Percentiles rank a stretch among this genome's conserved stretches.
Conservation (phyloP, 2,113 vertebrate genomes). For the Irena cyanogastra region DNA sequence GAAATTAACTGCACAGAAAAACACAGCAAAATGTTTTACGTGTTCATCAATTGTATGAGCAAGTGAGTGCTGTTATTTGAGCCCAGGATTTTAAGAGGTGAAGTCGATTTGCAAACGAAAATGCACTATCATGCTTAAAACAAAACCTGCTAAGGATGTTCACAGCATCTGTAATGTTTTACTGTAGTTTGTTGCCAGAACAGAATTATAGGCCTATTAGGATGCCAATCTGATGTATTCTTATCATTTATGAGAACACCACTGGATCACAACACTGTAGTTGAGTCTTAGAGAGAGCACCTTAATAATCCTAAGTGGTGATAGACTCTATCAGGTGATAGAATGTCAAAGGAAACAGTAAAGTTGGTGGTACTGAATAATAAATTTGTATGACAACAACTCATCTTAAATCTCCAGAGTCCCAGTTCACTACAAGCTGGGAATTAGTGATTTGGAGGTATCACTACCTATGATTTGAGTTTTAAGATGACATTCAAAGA, state of each 20-base stretch:
- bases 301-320: background rate
- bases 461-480: background rate
- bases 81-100: background rate
- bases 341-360: background rate
- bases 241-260: background rate
- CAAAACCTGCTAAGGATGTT: background rate
- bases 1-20: background rate
- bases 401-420: background rate
- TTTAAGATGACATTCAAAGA: background rate
- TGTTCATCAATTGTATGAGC: background rate
- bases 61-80: background rate
- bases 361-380: background rate
- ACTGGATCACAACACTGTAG: background rate
- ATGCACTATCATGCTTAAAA: background rate
- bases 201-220: background rate
- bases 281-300: background rate
- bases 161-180: background rate
- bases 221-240: background rate
- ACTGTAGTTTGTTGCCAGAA: background rate
- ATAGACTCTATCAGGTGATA: background rate
- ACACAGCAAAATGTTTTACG: background rate
- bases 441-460: background rate
- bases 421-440: background rate
- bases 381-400: background rate
- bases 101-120: background rate